These are phyloP conservation scores for Lipophrys pholis DNA, from an alignment of 2,113 vertebrate species.

Conservation along the genomic window DNA sequence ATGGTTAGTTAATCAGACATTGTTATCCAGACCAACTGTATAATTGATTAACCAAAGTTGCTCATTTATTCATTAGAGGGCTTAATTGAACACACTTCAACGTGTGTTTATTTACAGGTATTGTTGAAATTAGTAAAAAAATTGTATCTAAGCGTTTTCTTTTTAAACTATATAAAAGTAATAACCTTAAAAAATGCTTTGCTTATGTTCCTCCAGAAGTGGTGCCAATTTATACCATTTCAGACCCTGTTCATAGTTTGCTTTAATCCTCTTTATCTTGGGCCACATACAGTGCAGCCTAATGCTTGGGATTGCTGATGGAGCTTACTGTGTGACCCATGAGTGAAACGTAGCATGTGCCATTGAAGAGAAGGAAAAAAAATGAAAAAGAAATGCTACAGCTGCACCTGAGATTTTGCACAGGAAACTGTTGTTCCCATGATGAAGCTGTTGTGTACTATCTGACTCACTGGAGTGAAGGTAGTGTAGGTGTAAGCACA, in stretches of 20 bases:
- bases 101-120: neutral
- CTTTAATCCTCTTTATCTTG: constrained; percentile 8
- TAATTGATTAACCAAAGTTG: constrained; percentile 39
- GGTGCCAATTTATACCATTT: neutral
- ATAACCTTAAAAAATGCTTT: no score
- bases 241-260: constrained; percentile 3
- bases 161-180: neutral
- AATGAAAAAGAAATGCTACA: no score
- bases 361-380: no score
- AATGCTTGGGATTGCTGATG: constrained; percentile 34
- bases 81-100: constrained; percentile 48
- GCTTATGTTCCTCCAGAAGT: no score
- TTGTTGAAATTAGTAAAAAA: neutral
- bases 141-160: neutral
- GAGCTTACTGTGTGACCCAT: constrained; percentile 26
- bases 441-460: constrained; percentile 10
- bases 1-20: constrained; percentile 9
- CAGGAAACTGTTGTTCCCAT: neutral
- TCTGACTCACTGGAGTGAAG: constrained; percentile 62
- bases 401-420: neutral
- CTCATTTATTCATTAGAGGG: constrained; percentile 60
- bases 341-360: constrained; percentile 9
- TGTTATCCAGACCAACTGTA: constrained; percentile 23
- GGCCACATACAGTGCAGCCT: constrained; percentile 18
- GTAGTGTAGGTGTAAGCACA: constrained; percentile 24